phyloP scores from a whole-genome alignment of 2,797 vertebrate species.

The Lindbergichthys nudifrons region DNA sequence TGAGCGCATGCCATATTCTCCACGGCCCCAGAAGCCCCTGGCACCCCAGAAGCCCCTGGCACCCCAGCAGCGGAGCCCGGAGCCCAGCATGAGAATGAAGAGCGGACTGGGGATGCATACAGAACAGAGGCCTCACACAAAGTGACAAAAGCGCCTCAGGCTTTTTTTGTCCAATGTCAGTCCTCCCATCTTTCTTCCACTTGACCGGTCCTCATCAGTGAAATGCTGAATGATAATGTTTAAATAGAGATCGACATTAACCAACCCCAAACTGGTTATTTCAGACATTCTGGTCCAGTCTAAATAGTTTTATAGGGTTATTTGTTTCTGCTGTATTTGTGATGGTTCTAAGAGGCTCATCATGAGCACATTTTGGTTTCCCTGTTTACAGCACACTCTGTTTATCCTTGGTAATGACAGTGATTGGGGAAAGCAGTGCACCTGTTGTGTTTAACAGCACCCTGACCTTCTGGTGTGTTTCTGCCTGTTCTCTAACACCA shows the following conservation, averaged over 20 bases:
- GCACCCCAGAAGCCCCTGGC: slow-evolving; percentile 83
- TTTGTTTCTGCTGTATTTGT: neutral
- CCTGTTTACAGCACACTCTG: slow-evolving; percentile 31
- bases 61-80: slow-evolving; percentile 80
- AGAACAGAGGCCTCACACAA: slow-evolving; percentile 85
- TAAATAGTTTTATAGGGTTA: slow-evolving; percentile 2
- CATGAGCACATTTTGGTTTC: slow-evolving; percentile 25
- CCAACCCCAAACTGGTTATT: slow-evolving; percentile 16
- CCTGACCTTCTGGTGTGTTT: slow-evolving; percentile 39
- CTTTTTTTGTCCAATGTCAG: slow-evolving; percentile 64
- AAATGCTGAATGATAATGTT: slow-evolving; percentile 61
- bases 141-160: slow-evolving; percentile 83
- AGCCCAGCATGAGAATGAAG: slow-evolving; percentile 85
- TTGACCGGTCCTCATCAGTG: slow-evolving; percentile 69
- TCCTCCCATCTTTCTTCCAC: slow-evolving; percentile 73
- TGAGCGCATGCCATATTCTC: slow-evolving; percentile 80
- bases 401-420: slow-evolving; percentile 59
- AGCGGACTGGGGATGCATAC: slow-evolving; percentile 82
- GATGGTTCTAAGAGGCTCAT: neutral
- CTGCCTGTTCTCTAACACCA: slow-evolving; percentile 47
- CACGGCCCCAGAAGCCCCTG: slow-evolving; percentile 80
- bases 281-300: slow-evolving; percentile 7
- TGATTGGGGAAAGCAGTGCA: slow-evolving; percentile 42
- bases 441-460: slow-evolving; percentile 58
- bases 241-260: slow-evolving; percentile 33